Percentiles rank a stretch among this genome's conserved stretches.
phyloP scores from a whole-genome alignment of 2,888 invertebrate species.

The Cecidostiba fungosa region DNA sequence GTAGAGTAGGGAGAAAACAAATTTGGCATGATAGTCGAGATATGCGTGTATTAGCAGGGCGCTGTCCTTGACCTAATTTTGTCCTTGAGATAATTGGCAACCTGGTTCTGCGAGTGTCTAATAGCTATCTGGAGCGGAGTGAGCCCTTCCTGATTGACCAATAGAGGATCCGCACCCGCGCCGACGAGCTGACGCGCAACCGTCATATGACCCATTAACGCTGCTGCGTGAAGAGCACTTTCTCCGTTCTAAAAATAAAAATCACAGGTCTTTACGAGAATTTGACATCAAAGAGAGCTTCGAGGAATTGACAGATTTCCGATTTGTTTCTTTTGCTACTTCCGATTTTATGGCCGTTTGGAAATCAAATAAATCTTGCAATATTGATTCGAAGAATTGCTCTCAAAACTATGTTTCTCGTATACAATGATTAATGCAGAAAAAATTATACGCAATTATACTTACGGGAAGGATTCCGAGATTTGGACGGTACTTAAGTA shows the following conservation, averaged over 20 bases:
- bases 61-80: constrained; percentile 76
- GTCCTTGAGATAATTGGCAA: constrained; percentile 82
- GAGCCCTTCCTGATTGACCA: constrained; percentile 88
- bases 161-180: constrained; percentile 85
- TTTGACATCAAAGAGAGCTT: not conserved
- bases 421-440: not conserved
- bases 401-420: too few relatives aligned
- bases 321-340: not conserved
- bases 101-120: constrained; percentile 81
- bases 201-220: constrained; percentile 91
- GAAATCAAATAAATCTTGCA: not conserved
- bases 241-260: constrained; percentile 90
- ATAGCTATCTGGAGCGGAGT: constrained; percentile 86
- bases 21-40: not conserved
- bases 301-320: not conserved
- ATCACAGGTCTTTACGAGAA: not conserved
- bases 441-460: constrained; percentile 57
- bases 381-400: not conserved
- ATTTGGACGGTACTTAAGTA: constrained; percentile 91
- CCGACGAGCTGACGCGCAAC: constrained; percentile 89
- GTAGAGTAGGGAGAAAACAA: not conserved
- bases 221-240: constrained; percentile 94
- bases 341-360: not conserved
- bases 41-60: constrained; percentile 64
- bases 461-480: constrained; percentile 90